Evolutionary conservation across 2,888 invertebrate species (phyloP).

Genomic region (Ceriagrion tenellum): DNA sequence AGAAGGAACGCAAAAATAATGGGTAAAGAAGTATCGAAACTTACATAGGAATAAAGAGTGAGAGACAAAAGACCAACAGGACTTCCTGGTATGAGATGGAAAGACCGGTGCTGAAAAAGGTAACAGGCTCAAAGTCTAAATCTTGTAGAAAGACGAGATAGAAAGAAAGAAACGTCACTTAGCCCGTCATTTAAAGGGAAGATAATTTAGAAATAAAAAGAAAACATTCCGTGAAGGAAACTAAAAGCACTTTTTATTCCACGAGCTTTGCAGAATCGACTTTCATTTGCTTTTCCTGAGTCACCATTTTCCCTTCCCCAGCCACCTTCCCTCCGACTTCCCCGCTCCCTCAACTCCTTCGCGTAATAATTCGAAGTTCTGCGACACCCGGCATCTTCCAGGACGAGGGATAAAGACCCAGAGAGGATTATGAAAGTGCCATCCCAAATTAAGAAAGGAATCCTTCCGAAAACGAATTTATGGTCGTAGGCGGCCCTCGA

Average conservation of each 20-base stretch:
- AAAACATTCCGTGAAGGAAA: too few species aligned
- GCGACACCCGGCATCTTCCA: neutral
- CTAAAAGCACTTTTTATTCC: neutral
- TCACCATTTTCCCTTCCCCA: neutral
- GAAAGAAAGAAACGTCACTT: too few species aligned
- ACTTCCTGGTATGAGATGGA: too few species aligned
- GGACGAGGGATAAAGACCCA: neutral
- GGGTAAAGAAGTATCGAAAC: too few species aligned
- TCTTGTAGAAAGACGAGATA: too few species aligned
- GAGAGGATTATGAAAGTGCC: slow-evolving; percentile 1
- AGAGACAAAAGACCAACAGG: too few species aligned
- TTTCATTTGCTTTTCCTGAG: neutral
- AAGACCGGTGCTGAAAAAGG: too few species aligned
- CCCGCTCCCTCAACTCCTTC: neutral
- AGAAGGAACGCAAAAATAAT: too few species aligned
- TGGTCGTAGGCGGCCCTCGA: neutral
- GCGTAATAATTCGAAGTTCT: neutral
- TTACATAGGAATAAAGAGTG: too few species aligned
- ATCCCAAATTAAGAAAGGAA: neutral
- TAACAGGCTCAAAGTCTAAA: too few species aligned
- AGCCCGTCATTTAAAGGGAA: too few species aligned
- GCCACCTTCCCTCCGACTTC: neutral
- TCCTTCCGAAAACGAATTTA: neutral
- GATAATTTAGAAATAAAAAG: too few species aligned
- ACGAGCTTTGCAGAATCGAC: neutral